A percentile compares a stretch with the other conserved stretches of the same genome.
Evolutionary conservation across 2,888 invertebrate species (phyloP).

Genomic region (Tanaodytes sp.): DNA sequence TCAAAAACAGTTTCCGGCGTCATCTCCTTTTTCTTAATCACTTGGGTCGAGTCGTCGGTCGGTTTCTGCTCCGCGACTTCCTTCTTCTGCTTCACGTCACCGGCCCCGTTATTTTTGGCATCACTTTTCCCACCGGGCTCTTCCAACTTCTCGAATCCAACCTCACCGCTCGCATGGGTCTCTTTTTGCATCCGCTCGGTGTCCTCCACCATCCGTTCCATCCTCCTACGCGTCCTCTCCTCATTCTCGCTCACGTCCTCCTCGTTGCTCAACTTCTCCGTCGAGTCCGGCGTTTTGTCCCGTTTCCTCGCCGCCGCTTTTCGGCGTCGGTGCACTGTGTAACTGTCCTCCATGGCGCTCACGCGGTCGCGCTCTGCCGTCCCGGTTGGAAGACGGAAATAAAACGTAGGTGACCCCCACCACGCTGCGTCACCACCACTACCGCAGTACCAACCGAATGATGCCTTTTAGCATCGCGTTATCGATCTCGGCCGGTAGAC

Average conservation of each 20-base stretch:
- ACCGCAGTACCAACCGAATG: slow-evolving; percentile 22
- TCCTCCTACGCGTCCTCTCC: slow-evolving; percentile 62
- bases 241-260: slow-evolving; percentile 60
- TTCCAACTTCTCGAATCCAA: slow-evolving; percentile 13
- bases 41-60: slow-evolving; percentile 1
- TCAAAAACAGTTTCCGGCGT: background rate
- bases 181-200: slow-evolving; percentile 60
- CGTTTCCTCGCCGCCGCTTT: slow-evolving; percentile 66
- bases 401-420: slow-evolving; percentile 68
- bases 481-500: slow-evolving; percentile 55
- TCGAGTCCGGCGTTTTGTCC: slow-evolving; percentile 68
- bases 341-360: slow-evolving; percentile 69
- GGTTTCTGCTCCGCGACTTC: slow-evolving; percentile 20
- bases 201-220: slow-evolving; percentile 69
- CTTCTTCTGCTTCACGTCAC: slow-evolving; percentile 41
- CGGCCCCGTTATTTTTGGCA: slow-evolving; percentile 41
- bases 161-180: slow-evolving; percentile 12
- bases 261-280: slow-evolving; percentile 18
- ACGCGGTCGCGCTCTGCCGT: slow-evolving; percentile 43
- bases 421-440: slow-evolving; percentile 40
- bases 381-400: slow-evolving; percentile 64
- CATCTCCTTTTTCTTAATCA: background rate
- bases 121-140: slow-evolving; percentile 6
- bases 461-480: slow-evolving; percentile 60
- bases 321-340: slow-evolving; percentile 69